These are phyloP conservation scores for Orius insidiosus DNA, from an alignment of 1,140 invertebrate genomes.

Conservation along the genomic window DNA sequence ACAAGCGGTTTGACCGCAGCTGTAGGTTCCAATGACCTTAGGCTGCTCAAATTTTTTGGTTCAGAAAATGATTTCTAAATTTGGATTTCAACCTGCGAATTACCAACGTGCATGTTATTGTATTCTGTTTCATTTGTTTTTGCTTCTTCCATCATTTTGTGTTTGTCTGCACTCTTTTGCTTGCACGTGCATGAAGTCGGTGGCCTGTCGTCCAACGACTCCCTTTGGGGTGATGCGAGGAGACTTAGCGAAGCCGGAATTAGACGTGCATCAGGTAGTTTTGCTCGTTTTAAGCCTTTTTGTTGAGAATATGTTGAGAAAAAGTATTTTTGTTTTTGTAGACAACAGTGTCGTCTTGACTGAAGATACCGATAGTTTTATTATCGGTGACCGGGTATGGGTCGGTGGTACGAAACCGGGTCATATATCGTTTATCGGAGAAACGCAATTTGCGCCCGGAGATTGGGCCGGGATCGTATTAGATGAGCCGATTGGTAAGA, in stretches of 20 bases:
- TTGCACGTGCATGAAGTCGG: conserved; percentile 12
- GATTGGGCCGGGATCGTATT: conserved; percentile 95
- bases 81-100: no score
- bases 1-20: no score
- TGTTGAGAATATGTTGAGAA: background rate
- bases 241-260: conserved; percentile 22
- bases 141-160: background rate
- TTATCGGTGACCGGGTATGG: conserved; percentile 87
- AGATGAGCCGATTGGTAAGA: conserved; percentile 74
- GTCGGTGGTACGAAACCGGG: conserved; percentile 91
- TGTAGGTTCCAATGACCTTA: no score
- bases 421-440: conserved; percentile 92
- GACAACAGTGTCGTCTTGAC: conserved; percentile 70
- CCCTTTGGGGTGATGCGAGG: conserved; percentile 20
- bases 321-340: conserved; percentile 25
- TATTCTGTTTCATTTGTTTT: background rate
- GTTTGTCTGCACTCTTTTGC: conserved; percentile 2
- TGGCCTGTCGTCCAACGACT: conserved; percentile 18
- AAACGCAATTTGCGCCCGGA: conserved; percentile 87
- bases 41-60: no score
- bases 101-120: background rate
- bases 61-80: no score
- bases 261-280: conserved; percentile 21
- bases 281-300: background rate
- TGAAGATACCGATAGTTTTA: conserved; percentile 85